phyloP scores from a whole-genome alignment of 2,888 invertebrate species.

The Heliconius sara region DNA sequence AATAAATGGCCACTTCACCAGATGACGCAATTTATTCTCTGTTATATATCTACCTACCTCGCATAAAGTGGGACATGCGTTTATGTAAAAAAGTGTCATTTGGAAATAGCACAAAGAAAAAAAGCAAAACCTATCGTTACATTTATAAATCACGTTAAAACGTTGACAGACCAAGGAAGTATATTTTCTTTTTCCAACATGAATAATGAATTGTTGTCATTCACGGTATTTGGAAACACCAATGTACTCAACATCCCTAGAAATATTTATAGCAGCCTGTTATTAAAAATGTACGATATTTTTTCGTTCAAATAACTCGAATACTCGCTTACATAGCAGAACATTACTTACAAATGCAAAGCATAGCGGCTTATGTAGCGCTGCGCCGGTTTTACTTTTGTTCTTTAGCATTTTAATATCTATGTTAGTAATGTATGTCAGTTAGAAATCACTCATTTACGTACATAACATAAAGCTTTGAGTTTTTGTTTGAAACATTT shows the following conservation, averaged over 20 bases:
- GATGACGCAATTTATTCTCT: too few species aligned
- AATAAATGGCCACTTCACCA: too few species aligned
- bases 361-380: background rate
- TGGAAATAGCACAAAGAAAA: background rate
- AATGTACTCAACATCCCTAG: conserved; percentile 4
- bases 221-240: background rate
- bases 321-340: conserved; percentile 1
- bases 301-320: conserved; percentile 8
- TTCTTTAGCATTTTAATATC: conserved; percentile 7
- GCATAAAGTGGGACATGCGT: background rate
- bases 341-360: conserved; percentile 9
- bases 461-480: background rate
- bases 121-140: background rate
- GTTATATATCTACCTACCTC: too few species aligned
- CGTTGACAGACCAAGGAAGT: background rate
- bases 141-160: background rate
- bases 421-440: background rate
- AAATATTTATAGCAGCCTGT: background rate
- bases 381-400: background rate
- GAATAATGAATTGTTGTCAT: conserved; percentile 3
- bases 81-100: background rate
- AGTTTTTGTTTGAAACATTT: background rate
- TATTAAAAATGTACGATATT: conserved; percentile 8
- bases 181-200: background rate
- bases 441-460: background rate